phyloP scores from a whole-genome alignment of 2,797 vertebrate genomes.

The Sardinella longiceps region DNA sequence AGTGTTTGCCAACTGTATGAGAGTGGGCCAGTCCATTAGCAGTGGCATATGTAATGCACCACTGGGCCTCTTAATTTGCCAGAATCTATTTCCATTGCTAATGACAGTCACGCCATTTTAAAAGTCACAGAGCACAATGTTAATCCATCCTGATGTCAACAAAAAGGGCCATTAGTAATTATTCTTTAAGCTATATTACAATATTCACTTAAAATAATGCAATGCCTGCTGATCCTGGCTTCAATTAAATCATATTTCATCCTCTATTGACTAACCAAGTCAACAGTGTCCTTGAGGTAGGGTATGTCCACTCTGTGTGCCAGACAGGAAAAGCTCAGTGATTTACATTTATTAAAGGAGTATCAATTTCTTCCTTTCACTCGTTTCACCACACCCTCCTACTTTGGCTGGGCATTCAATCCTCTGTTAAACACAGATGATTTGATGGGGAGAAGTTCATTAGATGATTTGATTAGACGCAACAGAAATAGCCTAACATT shows the following conservation, averaged over 20 bases:
- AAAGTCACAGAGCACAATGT: conserved; percentile 77
- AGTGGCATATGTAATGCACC: conserved; percentile 77
- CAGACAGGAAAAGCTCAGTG: conserved; percentile 63
- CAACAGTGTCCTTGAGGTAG: conserved; percentile 87
- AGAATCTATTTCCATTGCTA: conserved; percentile 87
- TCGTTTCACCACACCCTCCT: conserved; percentile 41
- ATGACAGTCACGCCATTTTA: conserved; percentile 80
- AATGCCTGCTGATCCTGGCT: conserved; percentile 80
- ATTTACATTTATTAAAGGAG: conserved; percentile 78
- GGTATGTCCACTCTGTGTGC: conserved; percentile 77
- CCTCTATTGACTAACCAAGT: conserved; percentile 85
- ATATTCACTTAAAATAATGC: conserved; percentile 89
- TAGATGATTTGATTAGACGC: background rate
- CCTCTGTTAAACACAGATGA: background rate
- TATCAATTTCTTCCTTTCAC: conserved; percentile 69
- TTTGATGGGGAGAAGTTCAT: background rate
- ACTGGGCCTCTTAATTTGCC: conserved; percentile 77
- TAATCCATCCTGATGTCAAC: conserved; percentile 88
- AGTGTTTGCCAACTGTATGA: conserved; percentile 58
- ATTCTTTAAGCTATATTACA: conserved; percentile 86
- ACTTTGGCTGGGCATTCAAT: conserved; percentile 14
- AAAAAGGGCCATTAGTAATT: conserved; percentile 84
- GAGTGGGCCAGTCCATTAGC: conserved; percentile 83
- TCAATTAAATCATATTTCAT: conserved; percentile 91
- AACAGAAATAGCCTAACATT: background rate